phyloP scores from a whole-genome alignment of 2,113 vertebrate genomes.

The Lipophrys pholis region DNA sequence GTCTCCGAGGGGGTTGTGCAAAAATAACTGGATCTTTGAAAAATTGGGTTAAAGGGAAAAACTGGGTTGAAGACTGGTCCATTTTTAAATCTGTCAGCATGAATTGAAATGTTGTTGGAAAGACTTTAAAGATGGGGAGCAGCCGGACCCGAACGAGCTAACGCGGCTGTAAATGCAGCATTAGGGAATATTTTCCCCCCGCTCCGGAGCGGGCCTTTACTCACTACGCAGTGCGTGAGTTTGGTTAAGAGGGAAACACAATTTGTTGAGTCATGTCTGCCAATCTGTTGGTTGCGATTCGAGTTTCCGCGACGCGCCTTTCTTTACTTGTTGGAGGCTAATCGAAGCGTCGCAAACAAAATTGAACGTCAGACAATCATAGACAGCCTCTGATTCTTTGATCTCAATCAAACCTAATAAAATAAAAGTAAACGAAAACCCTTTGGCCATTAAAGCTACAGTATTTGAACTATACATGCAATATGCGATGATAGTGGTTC shows the following conservation, averaged over 20 bases:
- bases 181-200: constrained; percentile 3
- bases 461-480: no score
- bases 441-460: no score
- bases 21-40: constrained; percentile 73
- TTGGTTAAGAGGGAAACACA: constrained; percentile 23
- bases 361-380: constrained; percentile 1
- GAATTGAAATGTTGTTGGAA: constrained; percentile 46
- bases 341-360: no score
- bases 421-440: background rate
- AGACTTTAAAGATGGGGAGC: constrained; percentile 39
- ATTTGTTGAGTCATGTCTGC: constrained; percentile 38
- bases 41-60: constrained; percentile 74
- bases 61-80: constrained; percentile 70
- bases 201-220: constrained; percentile 9
- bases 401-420: background rate
- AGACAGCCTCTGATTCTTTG: background rate
- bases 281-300: constrained; percentile 12
- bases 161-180: constrained; percentile 51
- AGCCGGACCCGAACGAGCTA: constrained; percentile 44
- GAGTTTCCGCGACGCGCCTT: background rate
- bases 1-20: constrained; percentile 70
- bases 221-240: constrained; percentile 14
- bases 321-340: no score
- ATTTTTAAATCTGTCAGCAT: constrained; percentile 61
- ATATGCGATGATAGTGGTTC: no score